A percentile compares a stretch with the other conserved stretches of the same genome.
Conservation (phyloP, 92 coral and sea anemone species). For the Epizoanthus stellaris region DNA sequence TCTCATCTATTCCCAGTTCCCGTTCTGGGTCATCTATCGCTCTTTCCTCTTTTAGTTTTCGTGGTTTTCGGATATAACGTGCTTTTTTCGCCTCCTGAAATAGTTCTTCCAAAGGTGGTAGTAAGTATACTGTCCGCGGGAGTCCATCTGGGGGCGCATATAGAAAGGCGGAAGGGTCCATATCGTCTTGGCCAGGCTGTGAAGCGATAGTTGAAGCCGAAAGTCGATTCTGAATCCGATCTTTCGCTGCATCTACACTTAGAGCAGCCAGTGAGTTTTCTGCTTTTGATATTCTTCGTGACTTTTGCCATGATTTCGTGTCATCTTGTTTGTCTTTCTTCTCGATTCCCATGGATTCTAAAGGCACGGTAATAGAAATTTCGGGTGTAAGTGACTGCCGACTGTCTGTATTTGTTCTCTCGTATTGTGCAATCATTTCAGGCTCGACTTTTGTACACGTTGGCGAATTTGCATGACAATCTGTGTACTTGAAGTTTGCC, state of each 20-base stretch:
- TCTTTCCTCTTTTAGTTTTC: conserved; percentile 55
- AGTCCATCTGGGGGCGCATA: conserved; percentile 99
- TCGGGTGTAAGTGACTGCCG: neutral
- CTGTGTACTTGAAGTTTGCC: conserved; percentile 28
- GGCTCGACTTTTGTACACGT: conserved; percentile 2
- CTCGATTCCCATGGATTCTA: conserved; percentile 21
- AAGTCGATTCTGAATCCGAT: conserved; percentile 75
- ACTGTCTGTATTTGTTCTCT: conserved; percentile 12
- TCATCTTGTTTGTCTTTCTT: conserved; percentile 19
- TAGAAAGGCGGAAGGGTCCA: conserved; percentile 73
- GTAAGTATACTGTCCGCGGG: conserved; percentile 85
- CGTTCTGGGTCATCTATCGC: conserved; percentile 90
- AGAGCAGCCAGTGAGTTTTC: conserved; percentile 58
- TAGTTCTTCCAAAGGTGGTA: conserved; percentile 87
- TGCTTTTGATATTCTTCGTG: conserved; percentile 42
- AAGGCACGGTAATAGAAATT: conserved; percentile 1
- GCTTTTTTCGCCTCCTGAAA: conserved; percentile 94
- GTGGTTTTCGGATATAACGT: conserved; percentile 85
- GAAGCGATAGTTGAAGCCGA: conserved; percentile 39
- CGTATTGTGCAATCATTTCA: conserved; percentile 7
- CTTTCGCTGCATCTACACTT: conserved; percentile 73
- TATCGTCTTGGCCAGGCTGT: conserved; percentile 50
- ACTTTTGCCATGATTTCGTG: conserved; percentile 3
- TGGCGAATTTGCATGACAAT: conserved; percentile 32
- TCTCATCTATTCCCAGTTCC: conserved; percentile 91